phyloP scores from a whole-genome alignment of 2,113 vertebrate species.

The Gallinago jamesoni region DNA sequence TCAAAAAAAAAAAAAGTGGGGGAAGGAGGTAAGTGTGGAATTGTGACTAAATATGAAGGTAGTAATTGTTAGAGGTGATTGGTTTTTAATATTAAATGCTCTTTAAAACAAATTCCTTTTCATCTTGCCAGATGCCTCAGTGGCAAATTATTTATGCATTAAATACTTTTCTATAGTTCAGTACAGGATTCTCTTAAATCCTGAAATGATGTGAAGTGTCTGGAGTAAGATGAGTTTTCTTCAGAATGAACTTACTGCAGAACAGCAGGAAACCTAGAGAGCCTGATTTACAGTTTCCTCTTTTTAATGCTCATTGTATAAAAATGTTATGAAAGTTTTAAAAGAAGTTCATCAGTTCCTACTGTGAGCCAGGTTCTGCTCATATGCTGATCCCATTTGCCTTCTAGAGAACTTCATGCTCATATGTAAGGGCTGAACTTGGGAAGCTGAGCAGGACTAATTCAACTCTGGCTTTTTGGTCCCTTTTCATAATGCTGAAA shows the following conservation, averaged over 20 bases:
- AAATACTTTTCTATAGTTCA: constrained; percentile 17
- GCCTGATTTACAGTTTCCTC: constrained; percentile 55
- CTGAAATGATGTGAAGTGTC: constrained; percentile 5
- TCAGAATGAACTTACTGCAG: not conserved
- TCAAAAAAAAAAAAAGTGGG: constrained; percentile 42
- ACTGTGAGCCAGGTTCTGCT: constrained; percentile 26
- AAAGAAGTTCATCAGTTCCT: constrained; percentile 40
- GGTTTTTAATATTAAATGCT: not conserved
- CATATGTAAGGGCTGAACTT: not conserved
- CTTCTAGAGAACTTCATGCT: not conserved
- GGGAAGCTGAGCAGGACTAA: not conserved
- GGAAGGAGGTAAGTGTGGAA: constrained; percentile 36
- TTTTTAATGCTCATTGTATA: constrained; percentile 43
- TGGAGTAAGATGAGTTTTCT: constrained; percentile 35
- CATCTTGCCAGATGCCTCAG: constrained; percentile 37
- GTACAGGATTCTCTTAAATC: constrained; percentile 32
- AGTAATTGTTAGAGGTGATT: constrained; percentile 31
- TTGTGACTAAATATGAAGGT: constrained; percentile 18
- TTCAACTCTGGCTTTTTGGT: not conserved
- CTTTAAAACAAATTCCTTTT: constrained; percentile 32
- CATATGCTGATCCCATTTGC: constrained; percentile 38
- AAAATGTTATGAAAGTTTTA: constrained; percentile 42
- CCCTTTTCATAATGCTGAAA: not conserved
- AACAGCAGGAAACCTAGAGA: constrained; percentile 29
- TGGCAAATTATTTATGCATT: constrained; percentile 35